Evolutionary conservation across 2,113 vertebrate species (phyloP).

Genomic region (Telmatochromis sp.): DNA sequence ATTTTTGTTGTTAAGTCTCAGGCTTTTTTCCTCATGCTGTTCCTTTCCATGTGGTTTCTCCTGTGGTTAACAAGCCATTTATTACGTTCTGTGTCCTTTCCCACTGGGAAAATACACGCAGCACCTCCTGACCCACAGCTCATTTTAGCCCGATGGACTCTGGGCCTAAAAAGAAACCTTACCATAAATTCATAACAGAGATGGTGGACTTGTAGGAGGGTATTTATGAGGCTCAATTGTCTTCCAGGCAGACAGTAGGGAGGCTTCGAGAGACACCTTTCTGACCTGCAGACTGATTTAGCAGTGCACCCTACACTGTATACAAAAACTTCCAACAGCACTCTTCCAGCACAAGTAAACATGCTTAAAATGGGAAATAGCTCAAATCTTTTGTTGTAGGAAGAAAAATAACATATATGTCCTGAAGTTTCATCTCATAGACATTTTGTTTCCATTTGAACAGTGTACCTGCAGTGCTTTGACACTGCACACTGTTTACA

Average conservation of each 20-base stretch:
- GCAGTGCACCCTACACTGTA: neutral
- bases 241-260: neutral
- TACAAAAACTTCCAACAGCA: neutral
- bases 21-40: neutral
- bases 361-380: neutral
- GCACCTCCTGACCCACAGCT: slow-evolving; percentile 15
- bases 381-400: neutral
- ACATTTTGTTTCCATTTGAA: neutral
- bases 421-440: neutral
- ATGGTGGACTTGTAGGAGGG: neutral
- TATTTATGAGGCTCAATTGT: neutral
- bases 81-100: neutral
- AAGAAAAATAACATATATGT: neutral
- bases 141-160: neutral
- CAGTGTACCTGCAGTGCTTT: neutral
- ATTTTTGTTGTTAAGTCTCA: neutral
- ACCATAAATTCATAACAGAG: neutral
- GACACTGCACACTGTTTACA: neutral
- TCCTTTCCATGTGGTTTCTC: neutral
- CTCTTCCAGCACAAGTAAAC: neutral
- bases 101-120: neutral
- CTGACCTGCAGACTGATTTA: neutral
- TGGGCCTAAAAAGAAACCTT: neutral
- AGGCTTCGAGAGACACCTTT: neutral
- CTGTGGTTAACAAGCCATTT: slow-evolving; percentile 21